These are phyloP conservation scores for Folsomia candida DNA, from an alignment of 2,888 invertebrate species.

Conservation along the genomic window DNA sequence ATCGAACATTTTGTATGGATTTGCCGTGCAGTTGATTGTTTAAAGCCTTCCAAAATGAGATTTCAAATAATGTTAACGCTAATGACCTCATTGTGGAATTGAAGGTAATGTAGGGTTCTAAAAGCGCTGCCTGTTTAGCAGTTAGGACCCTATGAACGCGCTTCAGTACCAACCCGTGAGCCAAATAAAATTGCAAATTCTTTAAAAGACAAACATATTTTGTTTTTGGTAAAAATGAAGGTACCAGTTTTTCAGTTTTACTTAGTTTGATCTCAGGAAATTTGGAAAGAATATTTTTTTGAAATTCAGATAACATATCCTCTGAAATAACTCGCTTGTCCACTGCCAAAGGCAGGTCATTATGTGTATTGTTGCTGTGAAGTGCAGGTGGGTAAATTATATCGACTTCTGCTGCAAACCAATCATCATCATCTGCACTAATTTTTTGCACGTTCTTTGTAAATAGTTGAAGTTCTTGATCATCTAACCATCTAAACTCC, in stretches of 20 bases:
- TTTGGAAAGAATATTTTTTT: slow-evolving; percentile 12
- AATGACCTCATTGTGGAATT: slow-evolving; percentile 13
- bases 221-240: slow-evolving; percentile 10
- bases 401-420: not conserved
- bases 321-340: not conserved
- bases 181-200: slow-evolving; percentile 10
- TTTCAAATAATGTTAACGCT: slow-evolving; percentile 20
- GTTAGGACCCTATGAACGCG: slow-evolving; percentile 11
- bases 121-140: slow-evolving; percentile 12
- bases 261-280: not conserved
- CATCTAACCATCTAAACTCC: not conserved
- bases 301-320: not conserved
- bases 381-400: not conserved
- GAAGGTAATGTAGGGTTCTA: not conserved
- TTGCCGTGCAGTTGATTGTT: slow-evolving; percentile 26
- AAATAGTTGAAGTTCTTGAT: not conserved
- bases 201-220: slow-evolving; percentile 13
- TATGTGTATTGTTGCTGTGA: not conserved
- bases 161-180: slow-evolving; percentile 1
- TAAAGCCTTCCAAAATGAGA: slow-evolving; percentile 26
- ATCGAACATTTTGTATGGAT: slow-evolving; percentile 22
- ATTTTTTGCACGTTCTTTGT: not conserved
- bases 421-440: not conserved
- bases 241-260: slow-evolving; percentile 1
- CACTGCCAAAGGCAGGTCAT: slow-evolving; percentile 14